These are phyloP conservation scores for Chionoecetes opilio DNA, from an alignment of 1,140 invertebrate genomes.

Conservation along the genomic window DNA sequence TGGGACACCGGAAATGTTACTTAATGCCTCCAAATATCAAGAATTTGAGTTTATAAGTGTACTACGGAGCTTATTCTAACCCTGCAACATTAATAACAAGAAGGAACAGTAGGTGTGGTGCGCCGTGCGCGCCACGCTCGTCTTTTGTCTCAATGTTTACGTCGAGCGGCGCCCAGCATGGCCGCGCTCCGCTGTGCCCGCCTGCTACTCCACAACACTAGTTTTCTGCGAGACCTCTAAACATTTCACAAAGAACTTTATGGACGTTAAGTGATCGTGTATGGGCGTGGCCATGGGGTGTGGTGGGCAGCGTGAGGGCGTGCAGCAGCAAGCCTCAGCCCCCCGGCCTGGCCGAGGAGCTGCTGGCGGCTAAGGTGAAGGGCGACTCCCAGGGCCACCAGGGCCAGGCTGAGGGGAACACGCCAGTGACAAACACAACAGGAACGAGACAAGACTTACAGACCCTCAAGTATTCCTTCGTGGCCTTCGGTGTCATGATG, in stretches of 20 bases:
- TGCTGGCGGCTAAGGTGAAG: constrained; percentile 81
- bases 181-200: background rate
- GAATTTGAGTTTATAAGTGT: too few species aligned
- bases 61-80: too few species aligned
- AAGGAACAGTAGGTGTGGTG: too few species aligned
- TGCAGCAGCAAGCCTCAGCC: background rate
- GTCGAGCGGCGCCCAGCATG: constrained; percentile 34
- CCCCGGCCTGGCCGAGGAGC: constrained; percentile 79
- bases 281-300: background rate
- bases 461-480: constrained; percentile 81
- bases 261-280: background rate
- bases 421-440: constrained; percentile 80
- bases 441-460: constrained; percentile 77
- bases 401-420: constrained; percentile 61
- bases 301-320: background rate
- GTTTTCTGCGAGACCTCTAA: background rate
- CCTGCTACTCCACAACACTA: background rate
- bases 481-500: constrained; percentile 84
- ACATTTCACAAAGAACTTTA: constrained; percentile 24
- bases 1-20: too few species aligned
- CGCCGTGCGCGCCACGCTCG: background rate
- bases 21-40: too few species aligned
- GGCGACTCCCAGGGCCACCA: constrained; percentile 83
- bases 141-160: constrained; percentile 46
- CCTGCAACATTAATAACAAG: too few species aligned